A percentile compares a stretch with the other conserved stretches of the same genome.
Evolutionary conservation across 2,888 invertebrate genomes (phyloP).

Genomic region (Tenthredo amoena): DNA sequence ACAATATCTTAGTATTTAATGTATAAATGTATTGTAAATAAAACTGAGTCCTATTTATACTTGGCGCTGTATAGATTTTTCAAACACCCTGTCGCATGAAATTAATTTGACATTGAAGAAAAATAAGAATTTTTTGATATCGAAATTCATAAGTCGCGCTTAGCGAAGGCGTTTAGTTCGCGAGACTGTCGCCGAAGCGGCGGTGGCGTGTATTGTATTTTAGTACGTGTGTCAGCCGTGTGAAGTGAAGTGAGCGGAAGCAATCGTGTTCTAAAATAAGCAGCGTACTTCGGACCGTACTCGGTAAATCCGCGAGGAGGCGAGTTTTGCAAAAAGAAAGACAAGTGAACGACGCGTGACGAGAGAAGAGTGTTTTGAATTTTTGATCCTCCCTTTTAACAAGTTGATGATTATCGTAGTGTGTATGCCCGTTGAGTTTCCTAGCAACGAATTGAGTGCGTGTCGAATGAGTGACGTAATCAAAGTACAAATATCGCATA

Average conservation of each 20-base stretch:
- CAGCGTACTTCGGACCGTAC: conserved; percentile 17
- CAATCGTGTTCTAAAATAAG: not conserved
- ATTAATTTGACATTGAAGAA: not conserved
- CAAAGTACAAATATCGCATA: conserved; percentile 68
- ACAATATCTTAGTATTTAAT: conserved; percentile 51
- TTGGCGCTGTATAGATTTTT: not conserved
- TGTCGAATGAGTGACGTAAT: conserved; percentile 70
- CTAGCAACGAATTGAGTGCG: not conserved
- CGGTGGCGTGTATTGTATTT: not conserved
- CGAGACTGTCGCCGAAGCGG: not conserved
- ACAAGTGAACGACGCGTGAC: conserved; percentile 48
- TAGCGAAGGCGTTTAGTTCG: not conserved
- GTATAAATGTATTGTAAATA: conserved; percentile 26
- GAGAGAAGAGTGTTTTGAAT: conserved; percentile 36
- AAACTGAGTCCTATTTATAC: conserved; percentile 18
- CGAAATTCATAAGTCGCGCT: not conserved
- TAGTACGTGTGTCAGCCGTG: conserved; percentile 23
- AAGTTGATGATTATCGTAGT: conserved; percentile 3
- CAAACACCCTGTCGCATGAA: not conserved
- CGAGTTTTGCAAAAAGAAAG: conserved; percentile 47
- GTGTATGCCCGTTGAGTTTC: not conserved
- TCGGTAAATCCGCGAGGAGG: conserved; percentile 1
- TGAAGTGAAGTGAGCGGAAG: conserved; percentile 20
- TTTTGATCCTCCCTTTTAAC: conserved; percentile 10
- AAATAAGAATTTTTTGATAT: not conserved